Evolutionary conservation across 2,888 invertebrate species (phyloP).

Genomic region (Stegana nigrithorax): DNA sequence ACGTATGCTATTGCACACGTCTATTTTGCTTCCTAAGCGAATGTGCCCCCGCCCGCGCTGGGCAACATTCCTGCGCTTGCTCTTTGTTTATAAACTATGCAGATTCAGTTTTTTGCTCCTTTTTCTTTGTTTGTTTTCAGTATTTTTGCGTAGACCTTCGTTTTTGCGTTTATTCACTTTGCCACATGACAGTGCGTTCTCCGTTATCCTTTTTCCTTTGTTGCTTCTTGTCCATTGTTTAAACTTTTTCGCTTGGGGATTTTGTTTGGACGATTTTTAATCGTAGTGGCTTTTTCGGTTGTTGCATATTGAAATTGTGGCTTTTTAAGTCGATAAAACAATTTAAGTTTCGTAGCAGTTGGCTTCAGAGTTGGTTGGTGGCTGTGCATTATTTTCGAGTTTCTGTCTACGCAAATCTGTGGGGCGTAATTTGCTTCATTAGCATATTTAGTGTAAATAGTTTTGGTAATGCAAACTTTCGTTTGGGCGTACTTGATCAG

Average conservation of each 20-base stretch:
- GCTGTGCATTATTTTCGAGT: not conserved
- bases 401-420: not conserved
- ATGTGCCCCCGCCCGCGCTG: no score
- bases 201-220: not conserved
- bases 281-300: not conserved
- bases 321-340: constrained; percentile 5
- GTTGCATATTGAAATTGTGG: constrained; percentile 10
- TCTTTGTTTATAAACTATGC: no score
- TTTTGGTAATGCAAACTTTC: no score
- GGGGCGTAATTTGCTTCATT: constrained; percentile 4
- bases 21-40: no score
- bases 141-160: no score
- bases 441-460: not conserved
- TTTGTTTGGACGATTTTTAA: not conserved
- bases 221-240: not conserved
- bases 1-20: no score
- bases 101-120: no score
- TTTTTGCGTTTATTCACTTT: not conserved
- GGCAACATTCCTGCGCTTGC: no score
- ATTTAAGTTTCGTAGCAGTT: constrained; percentile 12
- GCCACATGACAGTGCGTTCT: not conserved
- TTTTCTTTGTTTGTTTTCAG: not conserved
- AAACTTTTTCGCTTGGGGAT: no score
- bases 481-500: no score
- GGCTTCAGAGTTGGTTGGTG: not conserved